Percentiles rank a stretch among this genome's conserved stretches.
Evolutionary conservation across 2,797 vertebrate genomes (phyloP).

Genomic region (Sebastiscus tertius): DNA sequence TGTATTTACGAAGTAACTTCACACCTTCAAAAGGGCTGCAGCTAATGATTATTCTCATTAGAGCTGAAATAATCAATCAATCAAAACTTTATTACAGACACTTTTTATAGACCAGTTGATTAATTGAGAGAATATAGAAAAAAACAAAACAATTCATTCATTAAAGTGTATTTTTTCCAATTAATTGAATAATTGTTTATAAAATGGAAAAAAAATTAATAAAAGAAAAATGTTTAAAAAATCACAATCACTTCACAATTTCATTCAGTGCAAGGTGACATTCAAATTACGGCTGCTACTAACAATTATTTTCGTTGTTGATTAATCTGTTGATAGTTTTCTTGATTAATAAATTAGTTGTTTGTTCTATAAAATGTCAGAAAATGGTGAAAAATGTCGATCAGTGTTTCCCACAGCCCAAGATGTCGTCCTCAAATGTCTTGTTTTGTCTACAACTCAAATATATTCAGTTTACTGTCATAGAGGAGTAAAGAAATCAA

Average conservation of each 20-base stretch:
- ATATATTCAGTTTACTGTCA: no score
- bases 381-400: no score
- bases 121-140: neutral
- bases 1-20: neutral
- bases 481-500: no score
- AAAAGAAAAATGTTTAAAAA: neutral
- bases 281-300: neutral
- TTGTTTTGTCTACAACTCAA: no score
- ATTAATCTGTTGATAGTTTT: neutral
- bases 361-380: no score
- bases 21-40: neutral
- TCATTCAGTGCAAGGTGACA: neutral
- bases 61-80: neutral
- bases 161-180: neutral
- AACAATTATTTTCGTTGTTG: neutral
- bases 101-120: neutral
- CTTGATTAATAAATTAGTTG: no score
- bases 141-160: neutral
- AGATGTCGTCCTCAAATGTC: no score
- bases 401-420: no score
- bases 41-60: neutral
- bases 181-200: neutral
- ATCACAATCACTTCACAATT: neutral
- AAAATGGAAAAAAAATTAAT: neutral
- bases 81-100: neutral